Conservation (phyloP, 2,888 invertebrate species). For the Rhagonycha fulva region DNA sequence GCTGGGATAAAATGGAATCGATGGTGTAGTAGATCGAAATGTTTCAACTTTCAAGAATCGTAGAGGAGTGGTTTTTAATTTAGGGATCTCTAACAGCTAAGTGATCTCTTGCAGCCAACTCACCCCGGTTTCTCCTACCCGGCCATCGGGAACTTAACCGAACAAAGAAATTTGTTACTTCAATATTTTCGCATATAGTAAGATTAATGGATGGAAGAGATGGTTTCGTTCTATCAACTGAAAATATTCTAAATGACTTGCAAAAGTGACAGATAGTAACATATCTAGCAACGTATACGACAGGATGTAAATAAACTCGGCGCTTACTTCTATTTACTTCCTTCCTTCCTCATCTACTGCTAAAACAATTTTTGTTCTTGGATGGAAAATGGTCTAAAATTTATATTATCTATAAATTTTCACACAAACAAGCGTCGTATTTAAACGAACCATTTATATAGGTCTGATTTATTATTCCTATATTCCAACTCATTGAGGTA, state of each 20-base stretch:
- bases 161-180: not conserved
- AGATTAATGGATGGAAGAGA: not conserved
- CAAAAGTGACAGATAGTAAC: not conserved
- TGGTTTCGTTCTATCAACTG: not conserved
- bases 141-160: not conserved
- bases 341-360: not conserved
- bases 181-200: too few species aligned
- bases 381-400: slow-evolving; percentile 29
- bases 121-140: too few species aligned
- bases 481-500: slow-evolving; percentile 30
- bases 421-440: slow-evolving; percentile 35
- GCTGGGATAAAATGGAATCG: too few species aligned
- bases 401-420: slow-evolving; percentile 35
- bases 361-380: slow-evolving; percentile 9
- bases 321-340: not conserved
- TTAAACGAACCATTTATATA: slow-evolving; percentile 35
- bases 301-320: not conserved
- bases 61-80: too few species aligned
- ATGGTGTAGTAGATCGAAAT: too few species aligned
- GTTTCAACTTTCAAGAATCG: too few species aligned
- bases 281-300: not conserved
- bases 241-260: not conserved
- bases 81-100: too few species aligned
- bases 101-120: too few species aligned
- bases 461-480: slow-evolving; percentile 29